phyloP scores from a whole-genome alignment of 30 jellyfish, hydroid and myxozoan genomes.

The Hydractinia symbiolongicarpus region DNA sequence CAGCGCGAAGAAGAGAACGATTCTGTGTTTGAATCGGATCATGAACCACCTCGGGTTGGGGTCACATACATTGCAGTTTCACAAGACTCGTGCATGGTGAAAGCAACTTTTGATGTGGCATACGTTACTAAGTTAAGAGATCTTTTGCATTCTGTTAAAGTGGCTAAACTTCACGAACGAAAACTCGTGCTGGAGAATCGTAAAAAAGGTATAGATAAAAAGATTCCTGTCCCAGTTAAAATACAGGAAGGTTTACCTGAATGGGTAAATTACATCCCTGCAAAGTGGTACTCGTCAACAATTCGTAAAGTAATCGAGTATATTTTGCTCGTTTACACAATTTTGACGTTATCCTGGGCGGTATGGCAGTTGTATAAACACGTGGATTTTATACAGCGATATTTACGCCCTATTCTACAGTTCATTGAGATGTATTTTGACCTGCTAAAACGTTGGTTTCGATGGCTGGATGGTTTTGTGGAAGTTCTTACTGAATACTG shows the following conservation, averaged over 20 bases:
- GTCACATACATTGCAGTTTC: conserved; percentile 7
- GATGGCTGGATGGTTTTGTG: conserved; percentile 67
- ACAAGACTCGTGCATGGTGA: conserved; percentile 86
- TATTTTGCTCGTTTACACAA: conserved; percentile 55
- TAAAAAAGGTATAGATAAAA: conserved; percentile 35
- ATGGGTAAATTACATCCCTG: conserved; percentile 97
- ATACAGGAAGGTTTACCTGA: conserved; percentile 96
- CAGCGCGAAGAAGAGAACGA: background rate
- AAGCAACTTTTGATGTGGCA: conserved; percentile 65
- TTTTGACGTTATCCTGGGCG: conserved; percentile 88
- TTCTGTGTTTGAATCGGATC: background rate
- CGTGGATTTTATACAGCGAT: conserved; percentile 72
- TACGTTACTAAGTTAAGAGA: conserved; percentile 42
- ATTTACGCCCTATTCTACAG: conserved; percentile 56
- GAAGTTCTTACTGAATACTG: conserved; percentile 58
- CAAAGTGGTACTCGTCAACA: conserved; percentile 87
- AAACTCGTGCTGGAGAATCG: conserved; percentile 39
- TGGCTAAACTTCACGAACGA: conserved; percentile 65
- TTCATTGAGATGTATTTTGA: conserved; percentile 66
- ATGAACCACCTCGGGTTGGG: background rate
- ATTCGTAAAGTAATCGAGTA: conserved; percentile 67
- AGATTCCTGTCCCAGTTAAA: conserved; percentile 42
- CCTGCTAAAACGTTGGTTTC: conserved; percentile 63
- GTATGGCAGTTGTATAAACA: conserved; percentile 96
- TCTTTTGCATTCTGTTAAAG: conserved; percentile 61